Conservation (phyloP, 2,113 vertebrate species). For the Leucopsar rothschildi region DNA sequence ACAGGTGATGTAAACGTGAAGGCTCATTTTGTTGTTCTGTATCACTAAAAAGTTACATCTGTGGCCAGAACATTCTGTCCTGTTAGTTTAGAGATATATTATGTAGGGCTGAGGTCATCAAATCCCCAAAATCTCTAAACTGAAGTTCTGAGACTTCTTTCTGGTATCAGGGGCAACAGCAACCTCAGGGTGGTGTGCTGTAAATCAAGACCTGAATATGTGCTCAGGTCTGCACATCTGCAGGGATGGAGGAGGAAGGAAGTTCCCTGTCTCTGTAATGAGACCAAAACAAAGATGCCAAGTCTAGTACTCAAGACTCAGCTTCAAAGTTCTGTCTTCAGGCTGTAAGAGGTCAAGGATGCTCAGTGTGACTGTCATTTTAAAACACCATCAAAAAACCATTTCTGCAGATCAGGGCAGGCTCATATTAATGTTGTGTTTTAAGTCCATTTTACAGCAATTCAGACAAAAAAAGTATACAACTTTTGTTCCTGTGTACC, state of each 20-base stretch:
- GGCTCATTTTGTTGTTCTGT: not conserved
- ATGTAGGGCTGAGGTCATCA: not conserved
- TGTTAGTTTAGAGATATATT: not conserved
- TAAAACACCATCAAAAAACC: not conserved
- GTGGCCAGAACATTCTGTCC: not conserved
- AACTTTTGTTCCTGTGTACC: not conserved
- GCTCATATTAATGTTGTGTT: not conserved
- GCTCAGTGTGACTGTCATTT: not conserved
- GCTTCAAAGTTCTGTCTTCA: not conserved
- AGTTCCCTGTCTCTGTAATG: not conserved
- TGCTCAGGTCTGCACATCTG: not conserved
- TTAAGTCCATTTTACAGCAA: not conserved
- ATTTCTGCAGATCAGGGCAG: not conserved
- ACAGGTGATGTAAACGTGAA: not conserved
- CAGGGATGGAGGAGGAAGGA: not conserved
- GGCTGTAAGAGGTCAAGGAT: not conserved
- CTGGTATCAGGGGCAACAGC: not conserved
- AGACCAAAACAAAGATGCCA: not conserved
- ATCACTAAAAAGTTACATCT: not conserved
- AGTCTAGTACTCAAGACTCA: not conserved
- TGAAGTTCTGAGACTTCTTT: not conserved
- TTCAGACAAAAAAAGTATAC: not conserved
- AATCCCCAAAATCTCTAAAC: not conserved
- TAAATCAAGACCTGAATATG: not conserved
- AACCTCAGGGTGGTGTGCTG: not conserved